These are phyloP conservation scores for Hippocampus zosterae DNA, from an alignment of 2,113 vertebrate species.

Conservation along the genomic window DNA sequence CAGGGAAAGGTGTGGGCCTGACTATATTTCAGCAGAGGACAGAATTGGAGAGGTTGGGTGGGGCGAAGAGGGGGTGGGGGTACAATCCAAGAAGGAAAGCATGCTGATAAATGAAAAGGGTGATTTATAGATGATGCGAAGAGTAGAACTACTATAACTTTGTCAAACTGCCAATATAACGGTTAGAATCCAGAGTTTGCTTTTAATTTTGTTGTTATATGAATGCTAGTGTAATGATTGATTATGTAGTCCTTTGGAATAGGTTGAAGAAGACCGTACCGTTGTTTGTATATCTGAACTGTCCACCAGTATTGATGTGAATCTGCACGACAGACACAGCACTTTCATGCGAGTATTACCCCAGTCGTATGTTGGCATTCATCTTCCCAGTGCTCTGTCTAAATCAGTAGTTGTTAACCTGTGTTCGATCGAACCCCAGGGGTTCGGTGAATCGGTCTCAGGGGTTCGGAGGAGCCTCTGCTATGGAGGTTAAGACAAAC, in stretches of 20 bases:
- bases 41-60: conserved; percentile 18
- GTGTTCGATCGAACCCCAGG: no score
- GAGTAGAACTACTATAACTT: neutral
- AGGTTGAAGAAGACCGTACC: neutral
- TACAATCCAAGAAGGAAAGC: neutral
- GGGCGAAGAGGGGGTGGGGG: neutral
- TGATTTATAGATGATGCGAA: conserved; percentile 14
- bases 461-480: no score
- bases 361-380: neutral
- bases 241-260: neutral
- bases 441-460: no score
- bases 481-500: no score
- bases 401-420: neutral
- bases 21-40: conserved; percentile 18
- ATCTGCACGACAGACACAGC: neutral
- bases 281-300: neutral
- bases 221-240: neutral
- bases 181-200: neutral
- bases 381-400: neutral
- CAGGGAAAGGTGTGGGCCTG: conserved; percentile 23
- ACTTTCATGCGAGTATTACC: neutral
- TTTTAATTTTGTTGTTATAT: neutral
- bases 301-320: neutral
- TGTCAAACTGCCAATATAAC: neutral
- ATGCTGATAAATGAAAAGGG: conserved; percentile 13